phyloP scores from a whole-genome alignment of 92 coral and sea anemone species.

The Actinostola sp. region DNA sequence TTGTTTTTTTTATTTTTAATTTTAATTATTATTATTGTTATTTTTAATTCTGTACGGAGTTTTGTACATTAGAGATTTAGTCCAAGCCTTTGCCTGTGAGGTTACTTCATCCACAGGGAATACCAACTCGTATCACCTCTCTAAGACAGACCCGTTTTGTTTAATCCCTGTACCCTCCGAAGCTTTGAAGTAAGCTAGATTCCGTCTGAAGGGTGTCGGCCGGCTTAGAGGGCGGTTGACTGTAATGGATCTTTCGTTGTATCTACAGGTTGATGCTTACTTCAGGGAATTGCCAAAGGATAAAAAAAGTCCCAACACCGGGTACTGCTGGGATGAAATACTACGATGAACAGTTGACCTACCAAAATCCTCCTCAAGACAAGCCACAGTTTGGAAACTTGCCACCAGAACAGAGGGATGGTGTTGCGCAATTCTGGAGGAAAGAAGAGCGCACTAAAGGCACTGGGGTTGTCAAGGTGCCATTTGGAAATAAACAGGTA shows the following conservation, averaged over 20 bases:
- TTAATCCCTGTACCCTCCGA: too few relatives aligned
- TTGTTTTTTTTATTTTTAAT: too few relatives aligned
- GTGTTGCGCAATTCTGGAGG: slow-evolving; percentile 80
- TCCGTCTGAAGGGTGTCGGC: too few relatives aligned
- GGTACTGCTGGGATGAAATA: slow-evolving; percentile 72
- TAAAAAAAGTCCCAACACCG: slow-evolving; percentile 65
- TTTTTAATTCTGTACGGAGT: too few relatives aligned
- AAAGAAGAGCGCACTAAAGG: slow-evolving; percentile 74
- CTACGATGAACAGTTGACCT: slow-evolving; percentile 60
- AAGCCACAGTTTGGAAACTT: slow-evolving; percentile 60
- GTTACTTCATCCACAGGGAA: too few relatives aligned
- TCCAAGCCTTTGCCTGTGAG: too few relatives aligned
- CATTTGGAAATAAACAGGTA: slow-evolving; percentile 85
- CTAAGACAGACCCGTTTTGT: too few relatives aligned
- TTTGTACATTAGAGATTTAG: too few relatives aligned
- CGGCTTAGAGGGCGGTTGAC: too few relatives aligned
- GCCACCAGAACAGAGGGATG: slow-evolving; percentile 76
- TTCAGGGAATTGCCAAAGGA: slow-evolving; percentile 77
- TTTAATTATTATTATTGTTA: too few relatives aligned
- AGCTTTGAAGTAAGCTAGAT: too few relatives aligned
- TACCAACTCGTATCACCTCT: too few relatives aligned
- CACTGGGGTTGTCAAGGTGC: slow-evolving; percentile 72
- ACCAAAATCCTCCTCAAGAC: slow-evolving; percentile 83
- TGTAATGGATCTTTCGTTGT: neutral
- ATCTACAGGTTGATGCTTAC: slow-evolving; percentile 69